Conservation (phyloP, 2,797 vertebrate genomes). For the Rhadinocentrus ornatus region DNA sequence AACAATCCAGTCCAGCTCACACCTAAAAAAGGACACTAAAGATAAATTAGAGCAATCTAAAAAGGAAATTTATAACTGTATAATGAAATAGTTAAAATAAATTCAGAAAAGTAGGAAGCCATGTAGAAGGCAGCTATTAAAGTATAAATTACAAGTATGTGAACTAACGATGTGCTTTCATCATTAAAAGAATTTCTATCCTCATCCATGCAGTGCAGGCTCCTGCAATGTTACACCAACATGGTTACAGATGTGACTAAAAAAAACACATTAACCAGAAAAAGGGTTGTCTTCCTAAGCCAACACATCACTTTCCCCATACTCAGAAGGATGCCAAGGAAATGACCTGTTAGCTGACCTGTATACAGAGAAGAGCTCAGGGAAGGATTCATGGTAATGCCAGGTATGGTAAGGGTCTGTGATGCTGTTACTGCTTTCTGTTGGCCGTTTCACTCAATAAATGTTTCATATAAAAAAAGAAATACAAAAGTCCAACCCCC, state of each 20-base stretch:
- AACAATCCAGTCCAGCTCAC: conserved; percentile 6
- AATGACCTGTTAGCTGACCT: conserved; percentile 7
- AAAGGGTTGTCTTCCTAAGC: not conserved
- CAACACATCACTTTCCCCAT: not conserved
- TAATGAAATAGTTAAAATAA: conserved; percentile 13
- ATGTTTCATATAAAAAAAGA: conserved; percentile 46
- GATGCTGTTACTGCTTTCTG: not conserved
- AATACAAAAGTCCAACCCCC: conserved; percentile 44
- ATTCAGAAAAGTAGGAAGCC: not conserved
- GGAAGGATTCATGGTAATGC: conserved; percentile 15
- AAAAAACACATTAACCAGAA: not conserved
- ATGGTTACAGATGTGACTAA: not conserved
- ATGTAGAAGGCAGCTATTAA: not conserved
- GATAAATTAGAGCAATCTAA: conserved; percentile 18
- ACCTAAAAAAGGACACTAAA: conserved; percentile 14
- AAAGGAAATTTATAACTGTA: conserved; percentile 21
- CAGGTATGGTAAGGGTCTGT: conserved; percentile 17
- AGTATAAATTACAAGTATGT: not conserved
- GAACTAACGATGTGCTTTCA: not conserved
- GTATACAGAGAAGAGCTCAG: not conserved
- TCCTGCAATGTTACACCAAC: not conserved
- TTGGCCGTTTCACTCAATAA: not conserved
- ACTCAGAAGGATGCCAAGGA: not conserved
- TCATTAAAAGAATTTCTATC: not conserved
- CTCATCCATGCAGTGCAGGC: not conserved